Percentiles rank a stretch among this genome's conserved stretches.
These are phyloP conservation scores for Chrysotoxum bicinctum DNA, from an alignment of 2,888 invertebrate genomes.

Conservation along the genomic window DNA sequence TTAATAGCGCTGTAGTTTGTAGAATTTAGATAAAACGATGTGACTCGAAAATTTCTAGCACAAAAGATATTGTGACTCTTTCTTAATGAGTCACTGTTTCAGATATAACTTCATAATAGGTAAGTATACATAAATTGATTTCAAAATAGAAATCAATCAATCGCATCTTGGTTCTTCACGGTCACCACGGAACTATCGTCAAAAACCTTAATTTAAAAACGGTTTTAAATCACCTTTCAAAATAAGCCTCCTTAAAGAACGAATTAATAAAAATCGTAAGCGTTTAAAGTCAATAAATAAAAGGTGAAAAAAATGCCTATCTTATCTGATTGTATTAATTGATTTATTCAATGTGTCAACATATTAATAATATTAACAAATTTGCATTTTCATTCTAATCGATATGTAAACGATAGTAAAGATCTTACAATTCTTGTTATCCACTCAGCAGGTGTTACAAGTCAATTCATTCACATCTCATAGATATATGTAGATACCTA, in stretches of 20 bases:
- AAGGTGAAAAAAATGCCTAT: background rate
- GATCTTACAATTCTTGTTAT: background rate
- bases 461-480: slow-evolving; percentile 14
- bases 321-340: slow-evolving; percentile 27
- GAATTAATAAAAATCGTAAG: background rate
- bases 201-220: no score
- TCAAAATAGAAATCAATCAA: no score
- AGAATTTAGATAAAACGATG: no score
- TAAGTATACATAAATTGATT: no score
- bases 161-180: no score
- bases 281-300: background rate
- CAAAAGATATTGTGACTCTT: no score
- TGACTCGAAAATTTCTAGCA: no score
- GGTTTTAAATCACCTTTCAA: background rate
- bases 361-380: slow-evolving; percentile 28
- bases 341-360: slow-evolving; percentile 17
- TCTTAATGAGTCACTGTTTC: no score
- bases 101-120: no score
- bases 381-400: slow-evolving; percentile 9
- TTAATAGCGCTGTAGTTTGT: no score
- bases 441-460: slow-evolving; percentile 21
- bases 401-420: slow-evolving; percentile 31
- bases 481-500: background rate
- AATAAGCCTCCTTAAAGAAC: background rate
- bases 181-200: no score